Base-by-base conservation (phyloP, 2,888 invertebrate species). In the Acleris sparsana region DNA sequence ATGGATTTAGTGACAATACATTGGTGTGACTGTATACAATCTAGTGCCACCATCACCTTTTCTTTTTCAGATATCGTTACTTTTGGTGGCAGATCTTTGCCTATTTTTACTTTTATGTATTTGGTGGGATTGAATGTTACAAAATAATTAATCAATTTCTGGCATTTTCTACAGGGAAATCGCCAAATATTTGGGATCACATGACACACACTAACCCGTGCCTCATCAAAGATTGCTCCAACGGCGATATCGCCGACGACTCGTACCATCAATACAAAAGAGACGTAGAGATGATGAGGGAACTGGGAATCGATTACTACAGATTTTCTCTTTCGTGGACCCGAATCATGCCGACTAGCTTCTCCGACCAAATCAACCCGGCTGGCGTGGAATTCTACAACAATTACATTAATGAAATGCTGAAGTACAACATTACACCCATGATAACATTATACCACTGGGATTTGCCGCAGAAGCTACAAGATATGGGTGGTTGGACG, bases 321-420 rank as follows among this genome's bases (percentile, higher is more conserved):
- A 84, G 94, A 46, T 94, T 94, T 73, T 94, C 94, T 0, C 77
- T 94, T 16, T 92, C 95, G 0, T 96, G 95, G 96, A 72, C 94
- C 0, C 84, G 96, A 29, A 86, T 96, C 22, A 77, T 95, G 57
- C 94, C 95, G 0, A 93, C 89, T 25, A 94, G 94, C 49, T 91
- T 92, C 61, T 76, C 88, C 0, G 86, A 93, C 61, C 73, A 85
- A n/a, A 81, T 94, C 13, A 96, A 95, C 75, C 72, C 73, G 18
- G 73, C 75, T 3, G 95, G 94, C 9, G 87, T 95, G 5, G 81
- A 92, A 51, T 95, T 95, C 80, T 96, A 96, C 80, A 94, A 94
- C 70, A 85, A 91, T 67, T 77, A 95, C 1, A 94, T 95, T 52
- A 83, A 95, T 73, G 93, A 93, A 75, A 85, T 96, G 58, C 70